Evolutionary conservation across 2,888 invertebrate species (phyloP).

Genomic region (Hydraecia micacea): DNA sequence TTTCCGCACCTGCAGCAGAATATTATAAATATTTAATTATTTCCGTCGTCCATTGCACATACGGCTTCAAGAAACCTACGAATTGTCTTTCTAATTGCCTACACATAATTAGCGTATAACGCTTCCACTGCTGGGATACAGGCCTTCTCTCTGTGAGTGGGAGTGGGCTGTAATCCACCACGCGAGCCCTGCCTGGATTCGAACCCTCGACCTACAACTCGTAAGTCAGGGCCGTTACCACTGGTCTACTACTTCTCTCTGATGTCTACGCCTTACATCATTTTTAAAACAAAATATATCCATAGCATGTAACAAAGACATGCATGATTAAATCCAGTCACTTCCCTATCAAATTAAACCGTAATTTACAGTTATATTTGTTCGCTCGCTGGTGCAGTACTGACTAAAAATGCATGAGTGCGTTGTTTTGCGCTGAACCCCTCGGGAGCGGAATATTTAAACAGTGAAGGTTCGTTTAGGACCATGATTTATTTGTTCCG

Average conservation of each 20-base stretch:
- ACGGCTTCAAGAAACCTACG: too few species aligned
- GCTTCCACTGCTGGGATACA: too few species aligned
- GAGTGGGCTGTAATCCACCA: too few species aligned
- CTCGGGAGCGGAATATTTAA: constrained; percentile 64
- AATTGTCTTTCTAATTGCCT: too few species aligned
- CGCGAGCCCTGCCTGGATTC: not conserved
- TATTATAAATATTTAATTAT: too few species aligned
- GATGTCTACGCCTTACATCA: too few species aligned
- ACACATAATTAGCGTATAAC: too few species aligned
- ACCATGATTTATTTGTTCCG: constrained; percentile 64
- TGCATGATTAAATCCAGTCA: constrained; percentile 31
- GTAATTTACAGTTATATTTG: constrained; percentile 42
- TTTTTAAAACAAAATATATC: not conserved
- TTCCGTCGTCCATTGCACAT: too few species aligned
- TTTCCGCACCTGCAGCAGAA: not conserved
- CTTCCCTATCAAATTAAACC: constrained; percentile 45
- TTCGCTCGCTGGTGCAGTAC: constrained; percentile 44
- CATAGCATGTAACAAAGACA: not conserved
- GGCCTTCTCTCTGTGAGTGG: too few species aligned
- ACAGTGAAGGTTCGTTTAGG: constrained; percentile 56
- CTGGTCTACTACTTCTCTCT: too few species aligned
- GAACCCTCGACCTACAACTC: not conserved
- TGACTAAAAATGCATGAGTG: constrained; percentile 67
- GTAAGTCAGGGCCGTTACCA: not conserved
- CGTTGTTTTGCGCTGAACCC: constrained; percentile 56